Percentiles rank a stretch among this genome's conserved stretches.
Conservation (phyloP, 2,113 vertebrate genomes). For the Ictidomys tridecemlineatus region DNA sequence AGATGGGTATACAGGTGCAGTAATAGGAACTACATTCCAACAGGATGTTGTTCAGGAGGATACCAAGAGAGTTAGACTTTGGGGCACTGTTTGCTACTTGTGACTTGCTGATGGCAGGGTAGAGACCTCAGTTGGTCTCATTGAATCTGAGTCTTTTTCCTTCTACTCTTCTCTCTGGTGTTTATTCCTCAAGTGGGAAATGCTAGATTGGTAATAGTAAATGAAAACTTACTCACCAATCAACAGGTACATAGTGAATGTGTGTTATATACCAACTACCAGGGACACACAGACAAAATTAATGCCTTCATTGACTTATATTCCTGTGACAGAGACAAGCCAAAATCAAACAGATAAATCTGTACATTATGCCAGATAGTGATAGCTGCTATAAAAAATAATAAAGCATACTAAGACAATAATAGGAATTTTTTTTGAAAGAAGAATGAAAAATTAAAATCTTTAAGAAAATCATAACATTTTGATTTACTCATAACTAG, state of each 20-base stretch:
- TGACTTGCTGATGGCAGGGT: background rate
- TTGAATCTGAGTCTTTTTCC: background rate
- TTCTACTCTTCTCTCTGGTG: background rate
- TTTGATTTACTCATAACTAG: background rate
- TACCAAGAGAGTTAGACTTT: no score
- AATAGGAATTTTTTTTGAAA: background rate
- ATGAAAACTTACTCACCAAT: background rate
- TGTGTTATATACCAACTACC: background rate
- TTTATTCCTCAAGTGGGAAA: background rate
- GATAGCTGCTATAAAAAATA: background rate
- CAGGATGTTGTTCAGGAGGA: background rate
- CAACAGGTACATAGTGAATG: background rate
- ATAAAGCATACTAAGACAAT: background rate
- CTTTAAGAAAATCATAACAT: background rate
- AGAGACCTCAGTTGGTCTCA: background rate
- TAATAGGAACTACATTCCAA: background rate
- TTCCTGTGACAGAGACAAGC: background rate
- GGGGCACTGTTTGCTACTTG: background rate
- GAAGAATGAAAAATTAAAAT: conserved; percentile 12
- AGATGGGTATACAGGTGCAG: background rate
- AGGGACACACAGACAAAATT: background rate
- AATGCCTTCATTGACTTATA: background rate
- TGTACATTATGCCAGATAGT: background rate
- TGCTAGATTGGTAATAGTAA: background rate
- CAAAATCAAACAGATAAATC: background rate